These are phyloP conservation scores for Pseudochirops corinnae DNA, from an alignment of 2,797 vertebrate genomes.

Conservation along the genomic window DNA sequence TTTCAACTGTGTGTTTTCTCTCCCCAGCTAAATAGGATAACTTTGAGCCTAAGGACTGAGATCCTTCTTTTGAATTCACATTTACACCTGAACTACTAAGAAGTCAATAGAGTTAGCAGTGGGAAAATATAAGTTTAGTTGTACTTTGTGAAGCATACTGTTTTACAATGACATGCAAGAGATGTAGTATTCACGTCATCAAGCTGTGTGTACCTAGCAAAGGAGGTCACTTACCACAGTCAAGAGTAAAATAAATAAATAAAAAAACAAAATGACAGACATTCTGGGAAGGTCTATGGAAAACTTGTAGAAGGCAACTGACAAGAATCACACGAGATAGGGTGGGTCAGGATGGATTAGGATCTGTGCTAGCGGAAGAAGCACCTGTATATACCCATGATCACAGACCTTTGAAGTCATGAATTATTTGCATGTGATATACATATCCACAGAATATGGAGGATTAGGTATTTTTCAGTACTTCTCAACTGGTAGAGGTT, in stretches of 20 bases:
- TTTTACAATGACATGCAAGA: neutral
- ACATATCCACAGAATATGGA: neutral
- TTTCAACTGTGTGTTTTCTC: neutral
- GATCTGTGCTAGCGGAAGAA: neutral
- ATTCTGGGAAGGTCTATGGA: neutral
- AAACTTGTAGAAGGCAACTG: neutral
- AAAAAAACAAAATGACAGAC: neutral
- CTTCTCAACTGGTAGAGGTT: neutral
- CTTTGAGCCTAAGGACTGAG: neutral
- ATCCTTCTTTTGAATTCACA: neutral
- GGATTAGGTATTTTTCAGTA: neutral
- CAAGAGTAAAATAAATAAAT: neutral
- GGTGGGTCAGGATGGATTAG: neutral
- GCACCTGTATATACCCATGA: neutral
- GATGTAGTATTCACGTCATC: neutral
- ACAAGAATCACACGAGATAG: neutral
- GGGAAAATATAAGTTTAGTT: neutral
- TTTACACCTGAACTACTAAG: neutral
- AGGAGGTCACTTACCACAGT: neutral
- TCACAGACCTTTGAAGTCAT: neutral
- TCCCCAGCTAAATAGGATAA: neutral
- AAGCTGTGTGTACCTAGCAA: neutral
- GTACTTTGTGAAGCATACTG: neutral
- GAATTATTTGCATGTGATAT: neutral
- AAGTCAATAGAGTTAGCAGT: neutral